Evolutionary conservation across 1,140 invertebrate genomes (phyloP).

Genomic region (Drosophila tristis): DNA sequence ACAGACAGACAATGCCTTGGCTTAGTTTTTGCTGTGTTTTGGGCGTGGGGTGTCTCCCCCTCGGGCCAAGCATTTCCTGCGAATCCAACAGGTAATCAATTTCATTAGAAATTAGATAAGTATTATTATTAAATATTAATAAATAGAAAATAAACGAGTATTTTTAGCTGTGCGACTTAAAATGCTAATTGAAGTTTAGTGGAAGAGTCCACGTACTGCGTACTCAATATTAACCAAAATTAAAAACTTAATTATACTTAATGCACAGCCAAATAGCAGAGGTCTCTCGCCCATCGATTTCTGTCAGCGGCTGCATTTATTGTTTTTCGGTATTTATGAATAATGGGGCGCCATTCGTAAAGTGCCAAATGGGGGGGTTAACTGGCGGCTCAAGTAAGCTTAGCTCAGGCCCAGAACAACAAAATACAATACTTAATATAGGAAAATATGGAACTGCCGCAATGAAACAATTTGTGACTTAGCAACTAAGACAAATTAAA

Average conservation of each 20-base stretch:
- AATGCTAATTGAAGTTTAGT: conserved; percentile 72
- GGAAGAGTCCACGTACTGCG: conserved; percentile 28
- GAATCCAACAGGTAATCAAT: conserved; percentile 24
- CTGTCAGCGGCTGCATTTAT: conserved; percentile 36
- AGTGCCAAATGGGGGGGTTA: conserved; percentile 46
- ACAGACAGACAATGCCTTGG: conserved; percentile 32
- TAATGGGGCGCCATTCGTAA: conserved; percentile 71
- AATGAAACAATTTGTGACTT: conserved; percentile 75
- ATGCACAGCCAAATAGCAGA: conserved; percentile 55
- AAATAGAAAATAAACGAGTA: conserved; percentile 37
- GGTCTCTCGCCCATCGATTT: conserved; percentile 56
- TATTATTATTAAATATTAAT: background rate
- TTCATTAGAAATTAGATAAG: conserved; percentile 29
- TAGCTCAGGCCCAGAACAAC: conserved; percentile 9
- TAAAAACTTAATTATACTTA: conserved; percentile 60
- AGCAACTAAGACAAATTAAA: conserved; percentile 73
- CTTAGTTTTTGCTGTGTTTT: conserved; percentile 3
- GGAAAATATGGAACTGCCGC: conserved; percentile 13
- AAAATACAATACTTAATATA: background rate
- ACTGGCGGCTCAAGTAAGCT: conserved; percentile 41
- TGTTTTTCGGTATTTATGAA: conserved; percentile 44
- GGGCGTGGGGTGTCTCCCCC: background rate
- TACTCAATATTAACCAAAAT: conserved; percentile 15
- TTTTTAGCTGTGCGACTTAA: conserved; percentile 45
- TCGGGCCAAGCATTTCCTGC: background rate